Base-by-base conservation (phyloP, 2,888 invertebrate species). In the Hoplodrina ambigua region DNA sequence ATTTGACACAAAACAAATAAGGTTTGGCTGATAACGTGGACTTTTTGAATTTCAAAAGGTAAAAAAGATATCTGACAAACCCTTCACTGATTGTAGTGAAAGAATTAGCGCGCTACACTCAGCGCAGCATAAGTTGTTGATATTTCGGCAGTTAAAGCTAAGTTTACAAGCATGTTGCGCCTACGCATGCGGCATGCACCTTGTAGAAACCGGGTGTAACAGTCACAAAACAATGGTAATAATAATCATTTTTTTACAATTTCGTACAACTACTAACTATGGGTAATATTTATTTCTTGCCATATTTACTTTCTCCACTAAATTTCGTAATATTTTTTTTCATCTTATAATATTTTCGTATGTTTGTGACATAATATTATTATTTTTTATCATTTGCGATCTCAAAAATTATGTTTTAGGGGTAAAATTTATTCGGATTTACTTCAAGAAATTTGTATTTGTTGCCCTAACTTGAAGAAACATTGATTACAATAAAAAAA, bases 331-430 rank as follows among this genome's bases (percentile, higher is more conserved):
- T n/a, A 55, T 46, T 11, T 20, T 4, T n/a, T 13, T 5, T 25
- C n/a, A 1, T n/a, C n/a, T n/a, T n/a, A n/a, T 54, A n/a, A 19
- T 5, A 6, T 68, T 72, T 60, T 61, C 13, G n/a, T 60, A 37
- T 50, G 25, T 13, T 56, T 62, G 59, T 37, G 17, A 33, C 1
- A 44, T 52, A 50, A n/a, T 13, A 41, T 19, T 20, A 41, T 41
- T 41, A 11, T 53, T 66, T 55, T 55, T 50, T 75, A 15, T 44
- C 6, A 55, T 69, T 60, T 41, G 52, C 61, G 72, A 72, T 80
- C 78, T 75, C 60, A 25, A 63, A 79, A 54, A 17, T 58, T 52
- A 61, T 52, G 13, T 53, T 58, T 41, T 19, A 46, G 7, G 20
- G 13, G 11, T 30, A 37, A 59, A 49, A 49, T 41, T 49, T 13